phyloP scores from a whole-genome alignment of 2,113 vertebrate genomes.

The Rattus rattus region DNA sequence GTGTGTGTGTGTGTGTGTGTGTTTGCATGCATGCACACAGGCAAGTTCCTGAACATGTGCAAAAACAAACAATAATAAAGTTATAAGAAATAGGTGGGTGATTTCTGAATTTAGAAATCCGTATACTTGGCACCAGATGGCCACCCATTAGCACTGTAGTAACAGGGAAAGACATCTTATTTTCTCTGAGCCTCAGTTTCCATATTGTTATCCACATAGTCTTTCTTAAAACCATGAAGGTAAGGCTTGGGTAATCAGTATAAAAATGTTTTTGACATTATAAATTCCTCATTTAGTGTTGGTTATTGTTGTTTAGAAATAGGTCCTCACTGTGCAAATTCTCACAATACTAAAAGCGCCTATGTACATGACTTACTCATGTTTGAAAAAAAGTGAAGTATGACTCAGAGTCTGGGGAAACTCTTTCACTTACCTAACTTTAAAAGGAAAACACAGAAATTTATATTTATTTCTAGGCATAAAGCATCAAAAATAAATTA shows the following conservation, averaged over 20 bases:
- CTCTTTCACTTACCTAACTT: slow-evolving; percentile 52
- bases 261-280: not conserved
- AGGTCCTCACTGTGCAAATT: not conserved
- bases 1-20: not conserved
- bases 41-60: not conserved
- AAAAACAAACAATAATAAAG: not conserved
- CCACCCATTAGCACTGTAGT: not conserved
- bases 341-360: not conserved
- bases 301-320: not conserved
- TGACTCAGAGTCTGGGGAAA: not conserved
- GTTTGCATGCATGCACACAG: not conserved
- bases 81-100: slow-evolving; percentile 15
- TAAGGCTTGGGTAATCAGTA: not conserved
- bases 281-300: not conserved
- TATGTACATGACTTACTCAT: not conserved
- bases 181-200: not conserved
- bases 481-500: slow-evolving; percentile 79
- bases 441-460: slow-evolving; percentile 54
- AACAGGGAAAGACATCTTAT: not conserved
- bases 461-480: slow-evolving; percentile 52
- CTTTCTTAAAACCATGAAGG: not conserved
- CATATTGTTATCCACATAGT: not conserved
- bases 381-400: not conserved
- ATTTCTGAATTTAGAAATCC: slow-evolving; percentile 11
- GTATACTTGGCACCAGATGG: not conserved